These are phyloP conservation scores for Oeneis ivallda DNA, from an alignment of 2,888 invertebrate species.

Conservation along the genomic window DNA sequence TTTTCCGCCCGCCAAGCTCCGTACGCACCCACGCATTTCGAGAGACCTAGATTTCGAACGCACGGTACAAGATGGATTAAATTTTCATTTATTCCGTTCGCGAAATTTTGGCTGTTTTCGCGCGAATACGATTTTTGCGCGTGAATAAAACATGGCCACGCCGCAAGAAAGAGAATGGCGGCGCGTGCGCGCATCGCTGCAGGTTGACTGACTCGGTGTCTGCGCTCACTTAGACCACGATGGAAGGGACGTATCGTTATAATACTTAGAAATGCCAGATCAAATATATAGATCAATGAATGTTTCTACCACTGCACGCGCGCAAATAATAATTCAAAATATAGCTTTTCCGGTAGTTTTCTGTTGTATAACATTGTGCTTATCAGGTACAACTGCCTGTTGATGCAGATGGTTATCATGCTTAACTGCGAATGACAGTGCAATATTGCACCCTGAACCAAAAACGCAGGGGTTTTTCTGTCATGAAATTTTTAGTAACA, in stretches of 20 bases:
- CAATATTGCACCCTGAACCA: no score
- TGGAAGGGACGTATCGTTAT: conserved; percentile 48
- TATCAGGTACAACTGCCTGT: no score
- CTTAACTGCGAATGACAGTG: no score
- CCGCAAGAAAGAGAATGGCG: conserved; percentile 60
- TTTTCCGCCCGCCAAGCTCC: conserved; percentile 76
- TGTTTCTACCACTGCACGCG: neutral
- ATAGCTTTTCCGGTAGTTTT: neutral
- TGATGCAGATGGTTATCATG: no score
- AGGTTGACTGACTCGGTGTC: conserved; percentile 59
- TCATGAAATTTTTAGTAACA: no score
- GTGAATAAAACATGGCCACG: conserved; percentile 52
- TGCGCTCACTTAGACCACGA: conserved; percentile 42
- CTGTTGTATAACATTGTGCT: neutral
- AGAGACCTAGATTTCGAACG: conserved; percentile 60
- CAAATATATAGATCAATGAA: conserved; percentile 4
- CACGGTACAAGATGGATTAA: conserved; percentile 49
- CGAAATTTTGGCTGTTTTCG: conserved; percentile 32
- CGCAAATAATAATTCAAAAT: neutral
- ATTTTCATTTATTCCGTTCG: conserved; percentile 35
- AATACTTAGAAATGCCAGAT: conserved; percentile 6
- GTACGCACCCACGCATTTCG: conserved; percentile 81
- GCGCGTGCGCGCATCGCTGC: conserved; percentile 74
- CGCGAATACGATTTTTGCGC: conserved; percentile 30
- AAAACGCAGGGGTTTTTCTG: no score